Conservation (phyloP, 2,113 vertebrate genomes). For the Scopus umbretta region DNA sequence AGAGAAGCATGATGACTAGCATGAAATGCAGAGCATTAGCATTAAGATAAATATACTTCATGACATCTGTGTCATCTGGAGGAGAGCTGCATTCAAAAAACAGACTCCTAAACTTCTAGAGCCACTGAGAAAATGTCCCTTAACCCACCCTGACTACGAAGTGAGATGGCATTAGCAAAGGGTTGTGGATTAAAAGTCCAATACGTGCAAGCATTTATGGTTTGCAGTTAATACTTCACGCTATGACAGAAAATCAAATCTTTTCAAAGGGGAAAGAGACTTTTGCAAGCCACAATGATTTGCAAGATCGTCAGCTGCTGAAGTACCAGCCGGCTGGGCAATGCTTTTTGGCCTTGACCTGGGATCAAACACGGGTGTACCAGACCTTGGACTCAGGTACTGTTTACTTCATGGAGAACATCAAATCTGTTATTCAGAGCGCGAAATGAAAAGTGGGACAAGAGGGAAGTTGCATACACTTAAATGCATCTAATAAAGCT, state of each 20-base stretch:
- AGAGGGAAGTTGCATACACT: background rate
- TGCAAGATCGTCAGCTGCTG: background rate
- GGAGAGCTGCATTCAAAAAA: background rate
- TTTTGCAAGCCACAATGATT: background rate
- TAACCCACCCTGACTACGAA: background rate
- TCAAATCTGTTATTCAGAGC: background rate
- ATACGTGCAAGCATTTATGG: accelerated
- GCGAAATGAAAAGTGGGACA: accelerated
- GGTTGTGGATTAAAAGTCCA: background rate
- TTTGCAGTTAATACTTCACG: background rate
- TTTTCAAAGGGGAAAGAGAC: background rate
- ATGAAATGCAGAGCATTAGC: background rate
- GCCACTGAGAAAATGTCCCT: background rate
- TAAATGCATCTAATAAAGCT: background rate
- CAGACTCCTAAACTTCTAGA: background rate
- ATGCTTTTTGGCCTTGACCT: background rate
- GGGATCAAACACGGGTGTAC: accelerated
- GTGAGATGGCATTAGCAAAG: background rate
- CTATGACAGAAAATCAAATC: background rate
- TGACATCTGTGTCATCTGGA: background rate
- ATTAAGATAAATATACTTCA: background rate
- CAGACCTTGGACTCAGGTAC: background rate
- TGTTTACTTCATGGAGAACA: background rate
- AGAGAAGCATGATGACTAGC: background rate
- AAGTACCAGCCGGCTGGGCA: background rate